Conservation (phyloP, 2,113 vertebrate species). For the Dasyurus viverrinus region DNA sequence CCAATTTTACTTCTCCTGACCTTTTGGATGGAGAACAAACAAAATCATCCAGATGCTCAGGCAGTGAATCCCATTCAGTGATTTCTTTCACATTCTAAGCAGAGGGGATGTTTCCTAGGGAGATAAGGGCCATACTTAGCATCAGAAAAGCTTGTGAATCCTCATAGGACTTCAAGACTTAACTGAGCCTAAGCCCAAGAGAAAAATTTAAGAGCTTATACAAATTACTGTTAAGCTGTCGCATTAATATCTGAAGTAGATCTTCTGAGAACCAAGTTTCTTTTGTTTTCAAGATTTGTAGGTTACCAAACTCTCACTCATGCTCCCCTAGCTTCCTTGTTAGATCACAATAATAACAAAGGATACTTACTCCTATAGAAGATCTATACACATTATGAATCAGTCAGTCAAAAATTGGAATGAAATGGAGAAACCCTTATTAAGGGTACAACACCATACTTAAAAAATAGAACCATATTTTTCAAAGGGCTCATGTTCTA, state of each 20-base stretch:
- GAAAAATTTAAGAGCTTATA: neutral
- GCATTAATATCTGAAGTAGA: neutral
- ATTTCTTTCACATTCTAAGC: conserved; percentile 49
- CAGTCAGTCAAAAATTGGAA: neutral
- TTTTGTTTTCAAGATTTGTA: neutral
- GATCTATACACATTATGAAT: neutral
- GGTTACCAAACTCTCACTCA: conserved; percentile 21
- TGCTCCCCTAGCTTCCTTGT: neutral
- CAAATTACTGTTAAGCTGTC: neutral
- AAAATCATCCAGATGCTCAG: conserved; percentile 6
- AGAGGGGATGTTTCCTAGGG: conserved; percentile 25
- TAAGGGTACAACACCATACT: neutral
- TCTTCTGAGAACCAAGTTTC: neutral
- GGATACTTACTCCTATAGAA: neutral
- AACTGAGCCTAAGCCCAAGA: neutral
- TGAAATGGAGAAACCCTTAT: neutral
- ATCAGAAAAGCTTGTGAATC: conserved; percentile 35
- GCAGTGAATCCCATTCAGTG: conserved; percentile 6
- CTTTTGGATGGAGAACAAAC: neutral
- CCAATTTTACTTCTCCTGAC: neutral
- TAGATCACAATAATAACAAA: conserved; percentile 11
- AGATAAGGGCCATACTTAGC: conserved; percentile 41
- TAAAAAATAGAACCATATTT: neutral
- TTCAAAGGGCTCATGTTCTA: neutral
- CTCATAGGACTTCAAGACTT: conserved; percentile 19